Base-by-base conservation (phyloP, 2,888 invertebrate genomes). In the Candidula unifasciata region DNA sequence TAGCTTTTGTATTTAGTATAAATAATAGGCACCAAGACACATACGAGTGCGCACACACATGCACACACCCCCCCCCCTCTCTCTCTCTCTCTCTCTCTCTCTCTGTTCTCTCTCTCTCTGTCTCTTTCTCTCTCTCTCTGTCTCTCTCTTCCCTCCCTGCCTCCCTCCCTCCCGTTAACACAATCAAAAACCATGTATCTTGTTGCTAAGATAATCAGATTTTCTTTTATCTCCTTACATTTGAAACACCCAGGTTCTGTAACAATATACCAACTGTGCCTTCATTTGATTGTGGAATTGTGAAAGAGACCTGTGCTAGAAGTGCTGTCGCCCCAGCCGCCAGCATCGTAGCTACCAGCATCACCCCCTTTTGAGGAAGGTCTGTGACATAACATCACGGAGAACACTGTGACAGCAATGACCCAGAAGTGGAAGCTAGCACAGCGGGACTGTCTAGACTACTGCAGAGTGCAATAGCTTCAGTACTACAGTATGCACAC, bases 251-350 rank as follows among this genome's bases (percentile, higher is more conserved):
- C 93, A 96, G 97, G 98, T 30, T 97, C 97, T 0, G 93, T 97
- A 24, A 96, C 97, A 18, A 96, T 99, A 95, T 99, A 84, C 99
- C 99, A 5, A 97, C 98, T 0, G 95, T 99, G 85, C 95, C n/a
- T 99, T n/a, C 97, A 97, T 94, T 95, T 99, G 85, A 96, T 96
- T 0, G 97, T 97, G 10, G 44, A 83, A 96, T 99, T 54, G 95
- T 99, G 64, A 96, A 96, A 89, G 97, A 98, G 94, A 96, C 97
- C 85, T 96, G 96, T 6, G 87, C 92, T 6, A 95, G 96, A 44
- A 95, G 95, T 30, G 94, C 95, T 24, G 90, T 90, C 73, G 91
- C 90, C 80, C 88, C 88, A 74, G 89, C 89, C 35, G 96, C 96
- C n/a, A 96, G 96, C 44, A 96, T 96, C 33, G 95, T 96, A 0